Conservation (phyloP, 2,797 vertebrate species). For the Xenopus petersii region DNA sequence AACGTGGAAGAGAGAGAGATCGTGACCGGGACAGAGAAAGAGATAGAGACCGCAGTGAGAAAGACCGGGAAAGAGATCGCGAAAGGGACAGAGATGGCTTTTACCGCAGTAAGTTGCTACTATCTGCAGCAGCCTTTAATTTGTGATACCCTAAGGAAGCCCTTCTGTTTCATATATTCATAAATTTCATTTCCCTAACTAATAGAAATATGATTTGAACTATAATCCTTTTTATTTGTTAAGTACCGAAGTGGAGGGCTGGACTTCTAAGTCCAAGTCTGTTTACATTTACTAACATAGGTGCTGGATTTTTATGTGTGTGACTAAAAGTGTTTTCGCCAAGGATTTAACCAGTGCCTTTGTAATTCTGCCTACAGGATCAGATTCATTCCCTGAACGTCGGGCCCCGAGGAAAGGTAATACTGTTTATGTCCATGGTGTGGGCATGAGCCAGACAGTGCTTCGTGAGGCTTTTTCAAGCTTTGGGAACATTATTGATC, state of each 20-base stretch:
- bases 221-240: too few species aligned
- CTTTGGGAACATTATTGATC: constrained; percentile 87
- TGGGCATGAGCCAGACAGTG: constrained; percentile 79
- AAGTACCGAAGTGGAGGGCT: too few species aligned
- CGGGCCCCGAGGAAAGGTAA: constrained; percentile 85
- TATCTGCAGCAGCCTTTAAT: too few species aligned
- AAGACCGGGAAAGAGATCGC: constrained; percentile 48
- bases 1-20: constrained; percentile 46
- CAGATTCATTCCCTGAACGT: constrained; percentile 84
- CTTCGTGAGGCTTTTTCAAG: constrained; percentile 78
- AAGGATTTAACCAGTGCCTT: too few species aligned
- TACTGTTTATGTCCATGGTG: constrained; percentile 85
- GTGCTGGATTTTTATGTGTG: too few species aligned
- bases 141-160: too few species aligned
- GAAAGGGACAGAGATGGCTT: constrained; percentile 48
- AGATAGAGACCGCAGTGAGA: constrained; percentile 41
- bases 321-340: too few species aligned
- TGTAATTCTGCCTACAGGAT: constrained; percentile 61
- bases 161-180: too few species aligned
- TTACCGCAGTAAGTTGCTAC: constrained; percentile 53
- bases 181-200: too few species aligned
- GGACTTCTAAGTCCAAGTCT: too few species aligned
- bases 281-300: too few species aligned
- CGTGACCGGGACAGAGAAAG: constrained; percentile 42
- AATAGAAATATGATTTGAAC: too few species aligned